phyloP scores from a whole-genome alignment of 1,140 invertebrate genomes.

The Hylaeus volcanicus region DNA sequence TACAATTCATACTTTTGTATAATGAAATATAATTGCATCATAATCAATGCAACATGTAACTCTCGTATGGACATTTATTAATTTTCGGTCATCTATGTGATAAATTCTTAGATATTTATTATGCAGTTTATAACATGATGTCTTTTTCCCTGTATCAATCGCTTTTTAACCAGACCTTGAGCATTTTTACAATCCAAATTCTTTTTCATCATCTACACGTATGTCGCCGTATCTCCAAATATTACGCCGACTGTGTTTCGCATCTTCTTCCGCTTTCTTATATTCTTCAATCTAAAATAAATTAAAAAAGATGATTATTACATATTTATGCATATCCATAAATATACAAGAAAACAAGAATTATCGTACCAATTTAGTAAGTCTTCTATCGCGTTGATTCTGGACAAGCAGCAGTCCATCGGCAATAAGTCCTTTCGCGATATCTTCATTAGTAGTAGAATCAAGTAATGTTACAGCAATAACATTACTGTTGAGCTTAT shows the following conservation, averaged over 20 bases:
- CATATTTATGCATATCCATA: not conserved
- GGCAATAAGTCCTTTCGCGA: slow-evolving; percentile 91
- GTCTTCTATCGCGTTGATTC: slow-evolving; percentile 88
- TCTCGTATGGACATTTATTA: slow-evolving; percentile 55
- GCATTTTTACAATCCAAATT: slow-evolving; percentile 84
- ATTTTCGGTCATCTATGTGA: slow-evolving; percentile 42
- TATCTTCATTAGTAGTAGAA: slow-evolving; percentile 88
- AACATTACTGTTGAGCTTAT: slow-evolving; percentile 82
- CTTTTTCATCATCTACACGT: slow-evolving; percentile 93
- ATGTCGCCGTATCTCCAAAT: slow-evolving; percentile 99
- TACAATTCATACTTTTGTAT: slow-evolving; percentile 62
- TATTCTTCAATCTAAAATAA: slow-evolving; percentile 88
- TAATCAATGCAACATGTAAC: slow-evolving; percentile 54
- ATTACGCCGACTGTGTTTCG: slow-evolving; percentile 90
- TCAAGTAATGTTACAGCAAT: slow-evolving; percentile 88
- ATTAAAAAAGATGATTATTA: slow-evolving; percentile 25
- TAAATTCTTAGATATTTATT: slow-evolving; percentile 60
- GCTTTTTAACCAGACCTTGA: slow-evolving; percentile 62
- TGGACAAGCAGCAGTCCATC: slow-evolving; percentile 94
- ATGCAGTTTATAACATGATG: slow-evolving; percentile 50
- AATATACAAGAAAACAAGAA: slow-evolving; percentile 10
- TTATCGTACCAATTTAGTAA: slow-evolving; percentile 87
- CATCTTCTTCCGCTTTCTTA: slow-evolving; percentile 90
- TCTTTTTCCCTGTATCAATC: slow-evolving; percentile 59
- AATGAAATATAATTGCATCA: slow-evolving; percentile 58